These are phyloP conservation scores for Chaetodon trifasciatus DNA, from an alignment of 2,797 vertebrate species.

Conservation along the genomic window DNA sequence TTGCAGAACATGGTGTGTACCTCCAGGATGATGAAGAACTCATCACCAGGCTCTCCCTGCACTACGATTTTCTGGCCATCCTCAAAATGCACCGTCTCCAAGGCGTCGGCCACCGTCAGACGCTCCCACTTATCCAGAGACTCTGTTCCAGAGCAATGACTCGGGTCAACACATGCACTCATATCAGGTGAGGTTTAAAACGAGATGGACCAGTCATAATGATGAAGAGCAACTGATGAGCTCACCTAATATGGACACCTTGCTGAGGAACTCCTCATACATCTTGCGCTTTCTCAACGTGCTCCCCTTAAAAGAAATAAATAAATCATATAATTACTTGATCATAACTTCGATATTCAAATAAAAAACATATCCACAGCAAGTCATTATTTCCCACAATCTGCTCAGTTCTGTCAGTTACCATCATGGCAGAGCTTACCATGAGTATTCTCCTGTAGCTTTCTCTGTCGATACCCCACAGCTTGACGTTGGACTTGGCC, in stretches of 20 bases:
- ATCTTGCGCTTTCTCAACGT: constrained; percentile 95
- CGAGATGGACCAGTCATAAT: too few species aligned
- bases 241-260: constrained; percentile 95
- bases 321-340: neutral
- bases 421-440: constrained; percentile 73
- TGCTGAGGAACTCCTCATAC: constrained; percentile 95
- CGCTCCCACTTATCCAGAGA: constrained; percentile 96
- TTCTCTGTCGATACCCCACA: constrained; percentile 94
- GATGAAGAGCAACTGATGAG: neutral
- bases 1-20: constrained; percentile 64
- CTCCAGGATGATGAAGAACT: constrained; percentile 96
- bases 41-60: constrained; percentile 93
- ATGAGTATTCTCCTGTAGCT: constrained; percentile 94
- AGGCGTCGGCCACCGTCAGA: constrained; percentile 92
- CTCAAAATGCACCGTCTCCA: constrained; percentile 93
- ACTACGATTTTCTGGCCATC: constrained; percentile 95
- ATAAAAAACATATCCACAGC: neutral
- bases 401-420: too few species aligned
- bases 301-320: constrained; percentile 85
- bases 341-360: neutral
- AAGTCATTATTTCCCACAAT: neutral
- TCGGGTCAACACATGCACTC: neutral
- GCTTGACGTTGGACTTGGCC: constrained; percentile 91
- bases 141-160: constrained; percentile 79
- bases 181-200: too few species aligned